A percentile compares a stretch with the other conserved stretches of the same genome.
Evolutionary conservation across 2,888 invertebrate genomes (phyloP).

Genomic region (Iphiclides podalirius): DNA sequence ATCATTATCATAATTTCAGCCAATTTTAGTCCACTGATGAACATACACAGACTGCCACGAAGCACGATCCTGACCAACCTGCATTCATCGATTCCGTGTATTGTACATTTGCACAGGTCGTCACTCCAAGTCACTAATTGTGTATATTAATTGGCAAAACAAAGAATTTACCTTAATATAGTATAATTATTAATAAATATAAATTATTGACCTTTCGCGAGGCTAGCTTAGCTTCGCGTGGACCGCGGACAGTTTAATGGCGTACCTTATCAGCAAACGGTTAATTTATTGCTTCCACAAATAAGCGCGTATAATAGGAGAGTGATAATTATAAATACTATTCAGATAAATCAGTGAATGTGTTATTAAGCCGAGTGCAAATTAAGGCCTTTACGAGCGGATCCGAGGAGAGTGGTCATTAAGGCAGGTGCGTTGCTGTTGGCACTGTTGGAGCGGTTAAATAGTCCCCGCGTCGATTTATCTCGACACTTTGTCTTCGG

Average conservation of each 20-base stretch:
- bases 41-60: too few species aligned
- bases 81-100: too few species aligned
- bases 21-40: too few species aligned
- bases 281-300: slow-evolving; percentile 22
- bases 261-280: not conserved
- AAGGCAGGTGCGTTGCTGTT: slow-evolving; percentile 56
- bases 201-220: slow-evolving; percentile 1
- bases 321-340: slow-evolving; percentile 15
- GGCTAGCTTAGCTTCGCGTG: slow-evolving; percentile 6
- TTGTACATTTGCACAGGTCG: too few species aligned
- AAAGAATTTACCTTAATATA: too few species aligned
- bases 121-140: too few species aligned
- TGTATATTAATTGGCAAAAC: too few species aligned
- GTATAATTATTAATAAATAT: slow-evolving; percentile 2
- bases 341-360: slow-evolving; percentile 22
- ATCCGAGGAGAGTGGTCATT: slow-evolving; percentile 28
- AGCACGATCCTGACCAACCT: too few species aligned
- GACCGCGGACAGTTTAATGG: slow-evolving; percentile 11
- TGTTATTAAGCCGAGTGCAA: slow-evolving; percentile 22
- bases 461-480: slow-evolving; percentile 67
- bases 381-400: slow-evolving; percentile 12
- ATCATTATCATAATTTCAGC: too few species aligned
- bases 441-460: slow-evolving; percentile 49
- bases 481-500: slow-evolving; percentile 50
- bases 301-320: slow-evolving; percentile 9